Conservation (phyloP, 2,113 vertebrate species). For the Antigone vipio region DNA sequence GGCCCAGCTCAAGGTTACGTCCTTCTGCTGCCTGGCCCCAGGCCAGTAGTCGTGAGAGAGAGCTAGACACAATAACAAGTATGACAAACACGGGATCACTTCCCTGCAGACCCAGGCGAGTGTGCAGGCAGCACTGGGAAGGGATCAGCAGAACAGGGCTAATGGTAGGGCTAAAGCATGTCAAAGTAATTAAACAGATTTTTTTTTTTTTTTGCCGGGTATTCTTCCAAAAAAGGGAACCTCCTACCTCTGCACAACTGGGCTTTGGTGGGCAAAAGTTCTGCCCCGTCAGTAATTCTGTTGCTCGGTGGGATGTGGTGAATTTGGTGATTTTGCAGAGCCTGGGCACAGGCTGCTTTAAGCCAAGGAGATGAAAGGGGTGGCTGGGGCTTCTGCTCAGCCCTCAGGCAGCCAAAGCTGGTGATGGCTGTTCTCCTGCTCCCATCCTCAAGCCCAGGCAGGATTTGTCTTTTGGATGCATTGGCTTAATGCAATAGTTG, state of each 20-base stretch:
- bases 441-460: background rate
- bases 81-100: slow-evolving; percentile 40
- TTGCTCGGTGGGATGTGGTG: background rate
- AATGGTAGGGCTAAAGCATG: background rate
- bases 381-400: background rate
- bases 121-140: background rate
- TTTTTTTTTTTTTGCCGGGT: background rate
- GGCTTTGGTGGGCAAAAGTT: background rate
- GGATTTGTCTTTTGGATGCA: background rate
- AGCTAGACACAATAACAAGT: slow-evolving; percentile 47
- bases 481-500: background rate
- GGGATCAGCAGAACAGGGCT: background rate
- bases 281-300: background rate
- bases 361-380: background rate
- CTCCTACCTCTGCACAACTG: rapidly evolving
- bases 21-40: slow-evolving; percentile 38
- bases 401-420: background rate
- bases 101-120: background rate
- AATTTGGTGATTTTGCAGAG: background rate
- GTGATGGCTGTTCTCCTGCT: rapidly evolving
- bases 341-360: background rate
- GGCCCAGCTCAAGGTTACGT: background rate
- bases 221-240: background rate
- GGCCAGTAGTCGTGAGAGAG: slow-evolving; percentile 45
- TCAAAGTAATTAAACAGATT: background rate